Evolutionary conservation across 2,113 vertebrate genomes (phyloP), one percentile per base, ranked within the genome.

Genomic region (Archocentrus centrarchus): DNA sequence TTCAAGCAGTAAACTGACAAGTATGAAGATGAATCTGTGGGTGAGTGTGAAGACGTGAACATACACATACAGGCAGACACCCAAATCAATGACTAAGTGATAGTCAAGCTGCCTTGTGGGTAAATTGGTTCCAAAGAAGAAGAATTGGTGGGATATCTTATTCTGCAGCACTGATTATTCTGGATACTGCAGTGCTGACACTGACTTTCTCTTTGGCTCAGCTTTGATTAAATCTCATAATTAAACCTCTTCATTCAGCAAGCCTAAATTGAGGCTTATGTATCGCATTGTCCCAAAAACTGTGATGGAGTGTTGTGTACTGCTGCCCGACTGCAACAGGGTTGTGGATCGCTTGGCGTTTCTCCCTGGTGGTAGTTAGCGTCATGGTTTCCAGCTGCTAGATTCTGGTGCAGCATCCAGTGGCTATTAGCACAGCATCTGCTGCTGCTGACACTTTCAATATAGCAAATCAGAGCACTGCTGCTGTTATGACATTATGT

Each of bases 381-480:
- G 89, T 94, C 94, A 89, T 86, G 82, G 91, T 88, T 85, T 93
- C 89, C 93, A 95, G 93, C 93, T 95, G 94, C 90, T 93, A 27
- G 81, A 92, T 90, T 94, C 90, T 92, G 88, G 88, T 73, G 86
- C 86, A 91, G 90, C 90, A 91, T 94, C 90, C 93, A 95, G 82
- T 89, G 92, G 91, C 89, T 86, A 95, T 94, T 94, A 93, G 88
- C 76, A 59, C 89, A 93, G 89, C 95, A 95, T 95, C 95, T 96
- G 95, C 89, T 94, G 82, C 88, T 59, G 90, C 90, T 91, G 88
- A 94, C 91, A 93, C 82, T 76, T 90, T 88, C 91, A 91, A 88
- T 93, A 88, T 73, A 89, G 86, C 84, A 87, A 92, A 93, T 92
- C 86, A 86, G 84, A 85, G 80, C 84, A 75, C 86, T 85, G 89